Conservation (phyloP, 1,140 invertebrate genomes). For the Rhagoletis zephyria region DNA sequence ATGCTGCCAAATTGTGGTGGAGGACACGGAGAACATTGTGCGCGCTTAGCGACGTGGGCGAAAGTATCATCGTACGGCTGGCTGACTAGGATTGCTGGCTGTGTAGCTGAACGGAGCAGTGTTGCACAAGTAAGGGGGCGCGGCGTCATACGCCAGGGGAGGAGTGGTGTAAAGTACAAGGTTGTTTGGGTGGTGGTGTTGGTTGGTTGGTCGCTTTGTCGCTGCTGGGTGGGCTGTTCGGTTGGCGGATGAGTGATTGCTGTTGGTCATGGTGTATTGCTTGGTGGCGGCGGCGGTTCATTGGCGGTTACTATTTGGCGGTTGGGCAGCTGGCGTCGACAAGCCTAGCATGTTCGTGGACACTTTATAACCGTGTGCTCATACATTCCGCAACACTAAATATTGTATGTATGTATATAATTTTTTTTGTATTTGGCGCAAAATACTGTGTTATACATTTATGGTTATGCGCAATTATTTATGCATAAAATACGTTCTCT, state of each 20-base stretch:
- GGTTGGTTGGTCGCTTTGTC: too few relatives aligned
- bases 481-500: background rate
- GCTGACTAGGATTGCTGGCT: background rate
- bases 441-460: conserved; percentile 26
- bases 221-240: too few relatives aligned
- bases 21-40: background rate
- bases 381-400: conserved; percentile 15
- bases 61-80: background rate
- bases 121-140: background rate
- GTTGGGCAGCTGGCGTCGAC: background rate
- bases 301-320: background rate
- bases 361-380: background rate
- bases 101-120: background rate
- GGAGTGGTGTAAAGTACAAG: background rate
- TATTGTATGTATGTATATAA: background rate
- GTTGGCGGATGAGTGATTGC: too few relatives aligned
- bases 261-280: too few relatives aligned
- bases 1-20: background rate
- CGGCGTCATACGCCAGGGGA: too few relatives aligned
- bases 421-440: conserved; percentile 32
- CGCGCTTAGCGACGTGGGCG: background rate
- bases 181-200: background rate
- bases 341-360: conserved; percentile 26
- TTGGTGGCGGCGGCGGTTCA: background rate
- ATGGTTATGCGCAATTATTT: conserved; percentile 39